A percentile compares a stretch with the other conserved stretches of the same genome.
Evolutionary conservation across 1,140 invertebrate genomes (phyloP).

Genomic region (Drosophila aff.): DNA sequence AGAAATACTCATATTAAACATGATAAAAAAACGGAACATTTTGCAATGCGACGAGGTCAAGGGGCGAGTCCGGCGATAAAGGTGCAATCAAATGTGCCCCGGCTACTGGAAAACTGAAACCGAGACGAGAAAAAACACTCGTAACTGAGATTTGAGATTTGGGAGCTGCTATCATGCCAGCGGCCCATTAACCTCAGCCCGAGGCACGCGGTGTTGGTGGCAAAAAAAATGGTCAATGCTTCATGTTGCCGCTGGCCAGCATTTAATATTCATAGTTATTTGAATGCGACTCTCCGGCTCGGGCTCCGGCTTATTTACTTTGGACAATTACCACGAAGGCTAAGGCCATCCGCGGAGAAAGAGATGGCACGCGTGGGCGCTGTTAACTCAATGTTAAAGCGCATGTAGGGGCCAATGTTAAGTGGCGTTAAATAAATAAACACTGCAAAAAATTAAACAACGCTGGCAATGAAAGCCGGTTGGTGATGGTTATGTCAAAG

Average conservation of each 20-base stretch:
- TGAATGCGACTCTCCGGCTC: conserved; percentile 31
- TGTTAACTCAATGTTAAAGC: conserved; percentile 74
- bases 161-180: conserved; percentile 45
- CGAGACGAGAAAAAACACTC: conserved; percentile 22
- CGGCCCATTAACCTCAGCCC: conserved; percentile 62
- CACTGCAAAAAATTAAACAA: conserved; percentile 44
- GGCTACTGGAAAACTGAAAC: conserved; percentile 48
- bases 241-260: conserved; percentile 53
- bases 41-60: conserved; percentile 76
- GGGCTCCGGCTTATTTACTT: conserved; percentile 24
- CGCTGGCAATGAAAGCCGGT: conserved; percentile 50
- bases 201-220: conserved; percentile 6
- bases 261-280: conserved; percentile 56
- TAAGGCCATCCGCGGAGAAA: conserved; percentile 55
- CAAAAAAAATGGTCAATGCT: conserved; percentile 39
- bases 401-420: conserved; percentile 60
- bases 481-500: conserved; percentile 11
- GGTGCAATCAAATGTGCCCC: conserved; percentile 45
- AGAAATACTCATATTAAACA: conserved; percentile 8
- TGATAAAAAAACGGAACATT: conserved; percentile 56
- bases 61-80: conserved; percentile 46
- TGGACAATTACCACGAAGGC: conserved; percentile 62
- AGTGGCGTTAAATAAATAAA: conserved; percentile 38
- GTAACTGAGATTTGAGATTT: conserved; percentile 31
- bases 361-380: conserved; percentile 55